Evolutionary conservation across 1,140 invertebrate species (phyloP).

Genomic region (Antheraea mylitta): DNA sequence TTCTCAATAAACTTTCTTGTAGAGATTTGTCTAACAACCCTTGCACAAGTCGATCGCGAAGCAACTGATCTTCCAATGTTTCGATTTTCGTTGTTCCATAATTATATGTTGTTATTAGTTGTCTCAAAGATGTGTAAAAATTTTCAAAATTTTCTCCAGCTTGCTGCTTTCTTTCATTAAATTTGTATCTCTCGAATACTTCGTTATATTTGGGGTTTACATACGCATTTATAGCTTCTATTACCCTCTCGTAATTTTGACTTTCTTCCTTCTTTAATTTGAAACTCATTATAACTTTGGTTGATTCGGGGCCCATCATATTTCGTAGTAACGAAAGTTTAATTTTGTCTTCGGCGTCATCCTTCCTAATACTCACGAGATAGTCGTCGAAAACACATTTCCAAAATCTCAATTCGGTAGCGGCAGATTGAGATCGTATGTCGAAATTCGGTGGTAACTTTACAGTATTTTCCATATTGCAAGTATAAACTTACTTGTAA

Average conservation of each 20-base stretch:
- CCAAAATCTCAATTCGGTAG: slow-evolving; percentile 8
- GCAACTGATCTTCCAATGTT: no score
- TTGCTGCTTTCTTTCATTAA: slow-evolving; percentile 6
- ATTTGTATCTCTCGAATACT: slow-evolving; percentile 14
- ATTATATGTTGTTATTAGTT: no score
- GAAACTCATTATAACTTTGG: not conserved
- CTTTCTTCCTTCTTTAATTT: not conserved
- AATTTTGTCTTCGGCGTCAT: not conserved
- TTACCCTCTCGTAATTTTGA: not conserved
- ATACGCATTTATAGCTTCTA: slow-evolving; percentile 11
- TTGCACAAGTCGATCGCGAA: no score
- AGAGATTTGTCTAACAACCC: not conserved
- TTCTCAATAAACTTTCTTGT: no score
- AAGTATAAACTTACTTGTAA: no score
- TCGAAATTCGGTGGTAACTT: slow-evolving; percentile 14
- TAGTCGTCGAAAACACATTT: slow-evolving; percentile 3
- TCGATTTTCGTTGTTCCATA: no score
- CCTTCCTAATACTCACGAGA: not conserved
- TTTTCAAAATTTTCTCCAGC: not conserved
- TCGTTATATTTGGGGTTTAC: slow-evolving; percentile 9
- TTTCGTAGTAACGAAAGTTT: slow-evolving; percentile 14
- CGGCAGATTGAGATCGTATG: not conserved
- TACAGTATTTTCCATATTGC: not conserved
- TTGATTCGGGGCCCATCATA: slow-evolving; percentile 16
- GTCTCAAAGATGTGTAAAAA: no score